phyloP scores from a whole-genome alignment of 2,113 vertebrate genomes.

The Panthera leo region DNA sequence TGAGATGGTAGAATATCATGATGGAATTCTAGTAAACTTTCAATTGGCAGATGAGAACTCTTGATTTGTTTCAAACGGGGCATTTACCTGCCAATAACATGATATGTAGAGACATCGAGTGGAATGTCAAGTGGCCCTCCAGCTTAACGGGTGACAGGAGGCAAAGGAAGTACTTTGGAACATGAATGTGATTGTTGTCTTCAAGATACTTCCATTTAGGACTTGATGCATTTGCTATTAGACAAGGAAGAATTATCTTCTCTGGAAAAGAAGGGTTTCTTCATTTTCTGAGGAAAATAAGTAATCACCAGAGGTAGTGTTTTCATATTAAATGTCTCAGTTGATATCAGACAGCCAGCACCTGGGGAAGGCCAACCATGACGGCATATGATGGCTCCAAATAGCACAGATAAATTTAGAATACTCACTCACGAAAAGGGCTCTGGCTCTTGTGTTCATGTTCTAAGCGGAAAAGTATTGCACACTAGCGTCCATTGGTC shows the following conservation, averaged over 20 bases:
- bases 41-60: slow-evolving; percentile 46
- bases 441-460: not conserved
- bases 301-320: slow-evolving; percentile 28
- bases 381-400: not conserved
- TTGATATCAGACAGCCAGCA: slow-evolving; percentile 15
- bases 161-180: slow-evolving; percentile 60
- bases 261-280: not conserved
- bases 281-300: slow-evolving; percentile 44
- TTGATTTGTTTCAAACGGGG: slow-evolving; percentile 11
- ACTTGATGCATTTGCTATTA: slow-evolving; percentile 48
- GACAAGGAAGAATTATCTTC: not conserved
- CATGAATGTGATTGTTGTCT: slow-evolving; percentile 53
- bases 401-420: slow-evolving; percentile 48
- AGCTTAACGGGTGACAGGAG: slow-evolving; percentile 39
- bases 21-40: slow-evolving; percentile 33
- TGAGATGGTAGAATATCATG: not conserved
- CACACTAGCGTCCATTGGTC: not conserved
- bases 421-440: not conserved
- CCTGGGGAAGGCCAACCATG: slow-evolving; percentile 47
- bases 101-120: not conserved
- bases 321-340: slow-evolving; percentile 39
- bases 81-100: not conserved
- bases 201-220: slow-evolving; percentile 48
- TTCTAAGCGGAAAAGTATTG: not conserved
- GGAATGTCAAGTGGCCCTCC: slow-evolving; percentile 16